Evolutionary conservation across 2,113 vertebrate genomes (phyloP), one percentile per base, ranked within the genome.

Genomic region (Elephas maximus): DNA sequence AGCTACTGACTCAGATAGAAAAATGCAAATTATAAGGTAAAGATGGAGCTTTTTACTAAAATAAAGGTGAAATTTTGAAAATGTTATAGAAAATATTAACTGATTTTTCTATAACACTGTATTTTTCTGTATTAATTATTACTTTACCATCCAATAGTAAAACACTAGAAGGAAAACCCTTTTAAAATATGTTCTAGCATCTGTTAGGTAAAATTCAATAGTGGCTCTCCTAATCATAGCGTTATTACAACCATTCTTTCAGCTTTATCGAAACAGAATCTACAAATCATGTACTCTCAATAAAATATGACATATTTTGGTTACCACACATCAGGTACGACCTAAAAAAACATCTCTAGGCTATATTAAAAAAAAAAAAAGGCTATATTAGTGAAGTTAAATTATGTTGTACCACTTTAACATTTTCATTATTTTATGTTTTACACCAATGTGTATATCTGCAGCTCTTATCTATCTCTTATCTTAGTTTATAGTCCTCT

Each of bases 361-460:
- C 65, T 51, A 44, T 23, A 77, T 69, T 41, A 53, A 37, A 37
- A 37, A 37, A 37, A 37, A 37, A 37, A 37, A 37, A 37, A 88
- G 45, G 79, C 65, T 51, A 44, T 23, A 77, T 69, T 41, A 53
- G 28, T 53, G 69, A 69, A 87, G 57, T 81, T 45, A 86, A 69
- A 20, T 82, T 93, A 17, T 78, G 51, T 88, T 57, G 92, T 74
- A 78, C 45, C 37, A 84, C 30, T 71, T 92, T 82, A 57, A 90
- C 51, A 83, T 86, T 3, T 95, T 96, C 71, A 67, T n/a, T 71
- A 33, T 41, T 94, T 67, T 93, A n/a, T 84, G 10, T 88, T 93
- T 88, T 80, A 71, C 53, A 41, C 44, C 79, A 93, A 76, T 65
- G n/a, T n/a, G 65, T 20, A 57, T 1, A 41, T 4, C n/a, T 60